phyloP scores from a whole-genome alignment of 2,888 invertebrate species.

The Zootermopsis nevadensis region DNA sequence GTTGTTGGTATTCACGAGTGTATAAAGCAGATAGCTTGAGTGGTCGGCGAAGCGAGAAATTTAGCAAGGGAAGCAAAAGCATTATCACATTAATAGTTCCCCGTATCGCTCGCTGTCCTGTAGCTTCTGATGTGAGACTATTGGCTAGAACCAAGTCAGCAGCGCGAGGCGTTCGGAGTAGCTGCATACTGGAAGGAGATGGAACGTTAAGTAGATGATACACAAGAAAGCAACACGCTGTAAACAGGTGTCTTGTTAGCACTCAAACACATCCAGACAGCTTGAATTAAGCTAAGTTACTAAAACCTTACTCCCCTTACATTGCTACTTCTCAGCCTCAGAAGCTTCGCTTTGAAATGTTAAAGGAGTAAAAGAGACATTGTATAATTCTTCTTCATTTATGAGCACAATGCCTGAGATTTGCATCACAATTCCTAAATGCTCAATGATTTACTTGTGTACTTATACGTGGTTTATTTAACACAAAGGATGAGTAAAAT shows the following conservation, averaged over 20 bases:
- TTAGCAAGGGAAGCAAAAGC: background rate
- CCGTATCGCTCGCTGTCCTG: background rate
- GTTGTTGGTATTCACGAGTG: slow-evolving; percentile 29
- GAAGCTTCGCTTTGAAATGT: background rate
- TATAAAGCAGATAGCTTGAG: slow-evolving; percentile 22
- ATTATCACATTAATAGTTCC: slow-evolving; percentile 31
- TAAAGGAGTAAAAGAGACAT: background rate
- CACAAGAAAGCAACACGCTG: background rate
- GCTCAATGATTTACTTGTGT: background rate
- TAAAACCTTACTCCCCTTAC: background rate
- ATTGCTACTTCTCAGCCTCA: background rate
- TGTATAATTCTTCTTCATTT: background rate
- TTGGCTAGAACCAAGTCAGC: background rate
- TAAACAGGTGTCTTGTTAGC: background rate
- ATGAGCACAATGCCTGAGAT: background rate
- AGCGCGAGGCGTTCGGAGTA: background rate
- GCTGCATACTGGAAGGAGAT: background rate
- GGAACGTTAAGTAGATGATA: background rate
- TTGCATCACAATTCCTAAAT: background rate
- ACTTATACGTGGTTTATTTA: background rate
- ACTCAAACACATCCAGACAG: background rate
- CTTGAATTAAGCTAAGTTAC: background rate
- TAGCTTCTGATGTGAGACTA: background rate
- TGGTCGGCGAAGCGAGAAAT: slow-evolving; percentile 35
- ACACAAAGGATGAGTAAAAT: background rate